A percentile compares a stretch with the other conserved stretches of the same genome.
Conservation (phyloP, 2,888 invertebrate species). For the Plagiodera versicolora region DNA sequence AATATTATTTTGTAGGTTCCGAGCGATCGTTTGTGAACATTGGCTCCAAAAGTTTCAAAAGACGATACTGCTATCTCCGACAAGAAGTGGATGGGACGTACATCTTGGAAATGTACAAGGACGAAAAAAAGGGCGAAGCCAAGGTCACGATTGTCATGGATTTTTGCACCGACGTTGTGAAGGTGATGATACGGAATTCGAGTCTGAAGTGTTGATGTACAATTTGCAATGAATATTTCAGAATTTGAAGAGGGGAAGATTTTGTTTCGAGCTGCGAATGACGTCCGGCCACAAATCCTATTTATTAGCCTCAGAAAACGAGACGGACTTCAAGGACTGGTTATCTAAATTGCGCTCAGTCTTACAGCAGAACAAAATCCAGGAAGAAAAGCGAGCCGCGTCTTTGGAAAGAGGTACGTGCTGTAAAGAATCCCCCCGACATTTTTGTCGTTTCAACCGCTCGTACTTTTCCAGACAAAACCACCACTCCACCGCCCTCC, state of each 20-base stretch:
- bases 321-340: conserved; percentile 83
- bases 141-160: conserved; percentile 93
- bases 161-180: conserved; percentile 86
- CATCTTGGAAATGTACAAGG: conserved; percentile 89
- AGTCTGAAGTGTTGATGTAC: no score
- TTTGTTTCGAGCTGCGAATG: conserved; percentile 88
- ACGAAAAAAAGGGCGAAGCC: conserved; percentile 87
- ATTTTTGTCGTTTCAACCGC: no score
- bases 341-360: conserved; percentile 78
- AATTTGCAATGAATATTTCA: conserved; percentile 49
- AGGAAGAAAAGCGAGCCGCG: conserved; percentile 75
- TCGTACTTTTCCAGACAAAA: background rate
- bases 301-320: conserved; percentile 83
- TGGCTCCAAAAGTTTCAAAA: conserved; percentile 90
- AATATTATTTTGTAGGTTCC: conserved; percentile 55
- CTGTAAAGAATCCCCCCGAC: no score
- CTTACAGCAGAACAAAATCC: conserved; percentile 79
- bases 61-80: conserved; percentile 85
- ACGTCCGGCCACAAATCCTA: conserved; percentile 83
- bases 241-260: conserved; percentile 83
- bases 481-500: conserved; percentile 59
- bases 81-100: conserved; percentile 91
- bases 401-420: conserved; percentile 67
- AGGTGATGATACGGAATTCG: no score
- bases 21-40: conserved; percentile 91